Base-by-base conservation (phyloP, 1,140 invertebrate species). In the Drosophila trapezifrons region DNA sequence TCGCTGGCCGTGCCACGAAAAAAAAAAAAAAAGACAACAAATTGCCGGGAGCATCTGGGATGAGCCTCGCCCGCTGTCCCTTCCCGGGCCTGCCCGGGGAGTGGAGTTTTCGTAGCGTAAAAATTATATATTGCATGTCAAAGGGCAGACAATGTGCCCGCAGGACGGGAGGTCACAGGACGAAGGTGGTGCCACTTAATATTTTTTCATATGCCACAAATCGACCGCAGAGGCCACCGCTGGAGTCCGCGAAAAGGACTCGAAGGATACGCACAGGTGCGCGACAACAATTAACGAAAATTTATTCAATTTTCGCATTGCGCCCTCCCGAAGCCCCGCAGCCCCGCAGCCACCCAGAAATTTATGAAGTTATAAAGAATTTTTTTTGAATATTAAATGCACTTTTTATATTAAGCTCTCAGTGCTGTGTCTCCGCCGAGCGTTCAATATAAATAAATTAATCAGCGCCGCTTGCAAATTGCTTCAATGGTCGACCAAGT, bases 121-220 rank as follows among this genome's bases (percentile, higher is more conserved):
- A 87, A 86, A 89, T 87, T 87, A 83, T 87, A 82, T 87, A 83
- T 89, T 89, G 84, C 84, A 89, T 89, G 84, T 89, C 84, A 89
- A 90, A 89, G 84, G 85, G 77, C 84, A 83, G 85, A 89, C 82
- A 82, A 87, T 80, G 66, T 54, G 73, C 56, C 66, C 58, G 32
- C 45, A 45, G 55, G 58, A 55, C 51, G 40, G 49, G 27, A 18
- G 27, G 4, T 27, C 17, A 13, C 22, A 43, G 46, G 22, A 18
- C 17, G 20, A 35, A 6, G 25, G 37, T 20, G 67, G 77, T 78
- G 84, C 84, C 84, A 89, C 84, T 89, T 89, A 89, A 89, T 89
- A 89, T 67, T 89, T 89, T 89, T 89, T 89, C 84, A 87, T 89
- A 89, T 70, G 85, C 84, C 84, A 84, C 84, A 89, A 89, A 89